Evolutionary conservation across 2,888 invertebrate species (phyloP), one percentile per base, ranked within the genome.

Genomic region (Selenia dentaria): DNA sequence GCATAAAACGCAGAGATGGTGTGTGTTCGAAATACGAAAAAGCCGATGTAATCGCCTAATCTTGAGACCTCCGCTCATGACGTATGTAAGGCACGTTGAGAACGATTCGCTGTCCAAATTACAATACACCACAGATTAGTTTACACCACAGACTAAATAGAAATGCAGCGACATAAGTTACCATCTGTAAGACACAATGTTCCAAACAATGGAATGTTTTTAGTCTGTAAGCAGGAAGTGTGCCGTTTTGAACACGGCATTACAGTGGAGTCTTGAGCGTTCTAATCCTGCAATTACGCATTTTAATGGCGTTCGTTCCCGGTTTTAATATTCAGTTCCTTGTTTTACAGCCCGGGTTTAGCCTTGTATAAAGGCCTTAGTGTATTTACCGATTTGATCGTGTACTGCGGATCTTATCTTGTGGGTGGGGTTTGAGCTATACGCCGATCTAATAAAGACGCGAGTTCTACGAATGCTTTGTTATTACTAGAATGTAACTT

Each of bases 261-360:
- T 65, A 62, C 70, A 59, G 74, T 75, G 86, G 84, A 88, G 86
- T 90, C 89, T 90, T 89, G 84, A 80, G 83, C 77, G 80, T 74
- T 75, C 77, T 89, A 90, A 90, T 88, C 89, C 83, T 80, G 84
- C 87, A 90, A 90, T 90, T 90, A 88, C 84, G 85, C 80, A 90
- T 88, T 90, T 89, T 89, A 88, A 90, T 89, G 84, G 85, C 80
- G 79, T 84, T 85, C 81, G 79, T 75, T 77, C 73, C 71, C 74
- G 82, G 75, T 89, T 89, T 89, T 89, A 89, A 88, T 89, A 89
- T 89, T 88, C 86, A 70, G 62, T 71, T 83, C 86, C 88, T 83
- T 81, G 86, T 87, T 89, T 86, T 84, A 87, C 80, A 78, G 77
- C 72, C 68, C 0, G 60, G 71, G 78, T 70, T 75, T 69, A 74